phyloP scores from a whole-genome alignment of 2,797 vertebrate genomes.

The Trachops cirrhosus region DNA sequence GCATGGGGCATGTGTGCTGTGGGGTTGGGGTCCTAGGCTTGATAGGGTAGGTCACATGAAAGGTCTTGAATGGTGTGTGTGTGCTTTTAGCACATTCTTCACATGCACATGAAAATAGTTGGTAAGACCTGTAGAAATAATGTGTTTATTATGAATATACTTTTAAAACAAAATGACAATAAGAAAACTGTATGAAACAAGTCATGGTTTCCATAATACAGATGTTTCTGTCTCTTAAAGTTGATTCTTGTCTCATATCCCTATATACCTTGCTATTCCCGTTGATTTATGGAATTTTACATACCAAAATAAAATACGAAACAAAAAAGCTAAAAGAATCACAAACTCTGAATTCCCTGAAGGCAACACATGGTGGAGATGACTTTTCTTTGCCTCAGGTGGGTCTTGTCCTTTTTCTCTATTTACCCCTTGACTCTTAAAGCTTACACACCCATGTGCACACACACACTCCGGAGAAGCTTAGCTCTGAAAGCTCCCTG shows the following conservation, averaged over 20 bases:
- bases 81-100: background rate
- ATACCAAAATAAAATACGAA: background rate
- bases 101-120: background rate
- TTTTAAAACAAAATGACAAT: conserved; percentile 20
- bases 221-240: background rate
- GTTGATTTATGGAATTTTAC: conserved; percentile 35
- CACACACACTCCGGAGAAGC: background rate
- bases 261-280: background rate
- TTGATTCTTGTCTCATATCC: background rate
- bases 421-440: background rate
- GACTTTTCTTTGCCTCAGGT: conserved; percentile 3
- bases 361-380: background rate
- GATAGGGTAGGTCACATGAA: background rate
- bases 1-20: background rate
- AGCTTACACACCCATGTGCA: background rate
- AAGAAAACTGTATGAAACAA: conserved; percentile 33
- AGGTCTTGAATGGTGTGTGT: background rate
- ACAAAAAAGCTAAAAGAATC: background rate
- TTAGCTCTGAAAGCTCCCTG: background rate
- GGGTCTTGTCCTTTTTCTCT: background rate
- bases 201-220: background rate
- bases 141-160: background rate
- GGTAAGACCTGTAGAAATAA: background rate
- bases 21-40: background rate
- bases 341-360: conserved; percentile 9